Conservation (phyloP, 2,113 vertebrate species). For the Todiramphus chloris region DNA sequence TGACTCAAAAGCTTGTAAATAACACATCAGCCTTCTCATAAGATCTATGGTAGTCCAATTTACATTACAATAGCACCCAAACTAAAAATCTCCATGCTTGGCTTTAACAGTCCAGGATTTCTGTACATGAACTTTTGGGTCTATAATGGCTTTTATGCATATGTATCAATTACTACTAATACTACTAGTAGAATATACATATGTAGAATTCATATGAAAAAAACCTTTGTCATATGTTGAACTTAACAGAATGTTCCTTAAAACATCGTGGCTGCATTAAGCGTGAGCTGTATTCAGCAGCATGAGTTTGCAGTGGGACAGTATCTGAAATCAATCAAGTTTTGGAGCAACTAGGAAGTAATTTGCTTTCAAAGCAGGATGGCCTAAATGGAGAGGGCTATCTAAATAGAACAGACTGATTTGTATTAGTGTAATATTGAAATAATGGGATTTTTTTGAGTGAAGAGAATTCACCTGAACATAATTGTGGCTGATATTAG, state of each 20-base stretch:
- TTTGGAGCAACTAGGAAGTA: neutral
- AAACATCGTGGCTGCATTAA: neutral
- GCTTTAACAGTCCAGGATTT: neutral
- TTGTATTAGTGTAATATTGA: neutral
- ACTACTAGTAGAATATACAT: neutral
- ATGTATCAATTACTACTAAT: neutral
- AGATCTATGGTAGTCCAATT: fast-evolving
- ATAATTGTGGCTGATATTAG: neutral
- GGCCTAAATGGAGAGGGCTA: neutral
- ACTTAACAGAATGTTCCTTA: neutral
- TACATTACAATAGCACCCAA: neutral
- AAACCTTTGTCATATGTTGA: neutral
- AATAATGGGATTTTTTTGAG: neutral
- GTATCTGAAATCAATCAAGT: neutral
- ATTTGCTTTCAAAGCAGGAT: neutral
- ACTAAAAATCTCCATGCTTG: neutral
- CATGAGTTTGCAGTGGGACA: neutral
- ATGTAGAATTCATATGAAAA: neutral
- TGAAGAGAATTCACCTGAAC: neutral
- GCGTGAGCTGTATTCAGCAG: neutral
- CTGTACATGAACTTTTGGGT: neutral
- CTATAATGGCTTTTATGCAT: neutral
- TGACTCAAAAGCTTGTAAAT: neutral
- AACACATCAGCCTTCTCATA: neutral
- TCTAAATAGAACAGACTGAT: neutral